Evolutionary conservation across 92 coral and sea anemone genomes (phyloP).

Genomic region (Epizoanthus scotinus): DNA sequence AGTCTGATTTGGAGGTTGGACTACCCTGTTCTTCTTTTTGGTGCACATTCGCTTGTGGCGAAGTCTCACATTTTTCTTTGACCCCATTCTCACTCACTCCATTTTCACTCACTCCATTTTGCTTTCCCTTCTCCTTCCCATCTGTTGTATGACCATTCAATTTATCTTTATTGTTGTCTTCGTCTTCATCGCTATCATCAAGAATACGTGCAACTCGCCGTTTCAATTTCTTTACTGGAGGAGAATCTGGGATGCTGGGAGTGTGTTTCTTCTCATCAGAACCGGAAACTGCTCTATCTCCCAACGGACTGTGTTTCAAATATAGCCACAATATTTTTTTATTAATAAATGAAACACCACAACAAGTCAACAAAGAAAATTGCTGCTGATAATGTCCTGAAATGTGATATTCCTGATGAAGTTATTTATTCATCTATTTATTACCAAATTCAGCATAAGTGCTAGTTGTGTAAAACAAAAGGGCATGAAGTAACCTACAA

Average conservation of each 20-base stretch:
- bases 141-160: conserved; percentile 26
- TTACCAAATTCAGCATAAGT: too few relatives aligned
- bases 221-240: conserved; percentile 85
- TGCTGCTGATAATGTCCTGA: too few relatives aligned
- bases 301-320: too few relatives aligned
- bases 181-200: conserved; percentile 87
- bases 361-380: too few relatives aligned
- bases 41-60: conserved; percentile 32
- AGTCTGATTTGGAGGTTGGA: conserved; percentile 25
- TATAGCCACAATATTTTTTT: background rate
- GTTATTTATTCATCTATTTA: too few relatives aligned
- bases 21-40: background rate
- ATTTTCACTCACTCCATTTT: conserved; percentile 4
- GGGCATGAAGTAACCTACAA: too few relatives aligned
- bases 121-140: background rate
- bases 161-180: conserved; percentile 49
- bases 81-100: conserved; percentile 1
- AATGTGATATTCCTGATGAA: too few relatives aligned
- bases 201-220: conserved; percentile 63
- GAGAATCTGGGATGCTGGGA: conserved; percentile 43
- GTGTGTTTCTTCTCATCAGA: conserved; percentile 8
- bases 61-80: background rate
- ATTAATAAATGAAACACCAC: too few relatives aligned
- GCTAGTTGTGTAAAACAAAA: too few relatives aligned
- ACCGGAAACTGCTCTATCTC: background rate